Base-by-base conservation (phyloP, 2,113 vertebrate genomes). In the Passer montanus region DNA sequence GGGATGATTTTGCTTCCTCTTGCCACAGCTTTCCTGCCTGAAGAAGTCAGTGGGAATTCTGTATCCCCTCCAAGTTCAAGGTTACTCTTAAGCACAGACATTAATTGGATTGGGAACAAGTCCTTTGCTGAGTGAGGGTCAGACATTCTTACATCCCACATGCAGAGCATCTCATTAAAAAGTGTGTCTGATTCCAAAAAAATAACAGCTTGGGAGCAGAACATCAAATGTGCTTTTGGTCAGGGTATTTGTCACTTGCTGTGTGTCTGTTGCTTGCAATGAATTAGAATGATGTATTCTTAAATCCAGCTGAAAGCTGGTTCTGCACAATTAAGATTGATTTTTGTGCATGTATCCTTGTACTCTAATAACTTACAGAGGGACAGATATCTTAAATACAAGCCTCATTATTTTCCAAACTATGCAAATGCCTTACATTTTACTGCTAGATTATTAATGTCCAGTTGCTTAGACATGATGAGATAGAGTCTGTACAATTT, bases 381-480 rank as follows among this genome's bases (percentile, higher is more conserved):
- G 24, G 85, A 72, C 47, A 76, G 58, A 44, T 56, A 83, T 8
- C 70, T 92, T 83, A 88, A 81, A 62, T 58, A 67, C 28, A 95
- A 47, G 17, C 43, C 52, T 95, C 43, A 15, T 89, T 95, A 84
- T 95, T 91, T 96, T 87, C 31, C 76, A 59, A 74, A 26, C 33
- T 37, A 26, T 62, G 84, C 66, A 59, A 44, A 81, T 85, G 26
- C 26, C 80, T 75, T 92, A 55, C 46, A 75, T 90, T 66, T 91
- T 80, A 28, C 30, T 86, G 68, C 66, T 75, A 6, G 31, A 37
- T 92, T 90, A 74, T 93, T 93, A 28, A 76, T 44, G 18, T 41
- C 46, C 59, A 33, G 16, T 66, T 95, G 35, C 60, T 92, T 81
- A 37, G 19, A 22, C 35, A 16, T 63, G 39, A 80, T 41, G 52